phyloP scores from a whole-genome alignment of 53 echinoderm and acorn worm species.

The Antedon mediterranea region DNA sequence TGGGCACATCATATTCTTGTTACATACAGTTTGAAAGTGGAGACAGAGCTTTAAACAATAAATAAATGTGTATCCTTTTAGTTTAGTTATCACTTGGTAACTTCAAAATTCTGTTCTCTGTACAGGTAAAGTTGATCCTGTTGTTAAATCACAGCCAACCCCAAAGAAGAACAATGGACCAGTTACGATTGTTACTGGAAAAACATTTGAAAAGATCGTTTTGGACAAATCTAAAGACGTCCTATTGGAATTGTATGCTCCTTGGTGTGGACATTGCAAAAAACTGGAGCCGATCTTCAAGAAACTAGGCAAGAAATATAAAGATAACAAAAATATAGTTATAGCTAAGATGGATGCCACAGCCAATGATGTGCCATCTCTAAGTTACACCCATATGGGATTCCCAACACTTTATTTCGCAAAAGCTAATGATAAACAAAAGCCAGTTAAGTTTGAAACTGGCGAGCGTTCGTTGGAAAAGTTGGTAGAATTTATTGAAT shows the following conservation, averaged over 20 bases:
- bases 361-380: constrained; percentile 51
- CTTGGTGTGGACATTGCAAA: constrained; percentile 99
- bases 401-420: constrained; percentile 86
- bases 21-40: too few relatives aligned
- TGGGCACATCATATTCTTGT: too few relatives aligned
- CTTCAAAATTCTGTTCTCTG: neutral
- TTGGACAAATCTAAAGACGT: constrained; percentile 59
- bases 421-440: constrained; percentile 65
- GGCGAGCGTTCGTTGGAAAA: constrained; percentile 58
- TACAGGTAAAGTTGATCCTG: constrained; percentile 63
- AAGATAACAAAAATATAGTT: constrained; percentile 41
- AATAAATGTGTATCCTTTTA: too few relatives aligned
- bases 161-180: constrained; percentile 77
- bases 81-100: neutral
- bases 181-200: constrained; percentile 69
- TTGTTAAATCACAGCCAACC: constrained; percentile 83
- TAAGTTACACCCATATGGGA: constrained; percentile 21
- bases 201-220: constrained; percentile 78
- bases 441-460: constrained; percentile 57
- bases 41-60: too few relatives aligned
- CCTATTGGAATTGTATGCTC: constrained; percentile 83
- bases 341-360: constrained; percentile 96
- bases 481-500: constrained; percentile 75
- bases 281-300: constrained; percentile 82
- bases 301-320: constrained; percentile 90